Base-by-base conservation (phyloP, 2,888 invertebrate genomes). In the Pandemis corylana region DNA sequence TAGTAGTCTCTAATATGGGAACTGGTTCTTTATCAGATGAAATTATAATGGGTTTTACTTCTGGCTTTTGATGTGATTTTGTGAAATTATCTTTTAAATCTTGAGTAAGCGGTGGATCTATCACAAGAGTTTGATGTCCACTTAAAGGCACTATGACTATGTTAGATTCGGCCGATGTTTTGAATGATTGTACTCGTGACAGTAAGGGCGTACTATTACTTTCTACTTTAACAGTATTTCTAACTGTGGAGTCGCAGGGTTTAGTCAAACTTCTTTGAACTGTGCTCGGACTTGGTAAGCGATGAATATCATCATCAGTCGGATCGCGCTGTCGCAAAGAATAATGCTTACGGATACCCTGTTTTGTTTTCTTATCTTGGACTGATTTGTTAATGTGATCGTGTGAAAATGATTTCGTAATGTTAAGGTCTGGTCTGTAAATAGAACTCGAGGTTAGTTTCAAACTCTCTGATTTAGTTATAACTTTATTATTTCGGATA, bases 71-170 rank as follows among this genome's bases (percentile, higher is more conserved):
- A 62, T 46, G 56, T 10, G 75, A 44, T 13, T 62, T 75, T 28
- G 56, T n/a, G n/a, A 49, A 41, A n/a, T 41, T 74, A 7, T 84
- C 82, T 68, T 72, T 79, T 49, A 76, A 66, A 49, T 85, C 84
- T 81, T 90, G 89, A 51, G 82, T 84, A 46, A 93, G 78, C 13
- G 94, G 94, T 76, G 94, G 94, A 84, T 94, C 89, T 73, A 94
- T 92, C 42, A 95, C 91, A 79, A 95, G 92, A n/a, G 95, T 95
- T 88, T 95, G 95, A 82, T 95, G 94, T 65, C 95, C 94, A 79
- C 95, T 95, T 76, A 95, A 82, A 63, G 95, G 95, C 59, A 95
- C 88, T 68, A 95, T 89, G 72, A 92, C 88, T 76, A 95, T 91
- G 79, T 90, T 92, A n/a, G 93, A 91, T 77, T 93, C 91, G n/a